Evolutionary conservation across 2,113 vertebrate species (phyloP).

Genomic region (Thunnus thynnus): DNA sequence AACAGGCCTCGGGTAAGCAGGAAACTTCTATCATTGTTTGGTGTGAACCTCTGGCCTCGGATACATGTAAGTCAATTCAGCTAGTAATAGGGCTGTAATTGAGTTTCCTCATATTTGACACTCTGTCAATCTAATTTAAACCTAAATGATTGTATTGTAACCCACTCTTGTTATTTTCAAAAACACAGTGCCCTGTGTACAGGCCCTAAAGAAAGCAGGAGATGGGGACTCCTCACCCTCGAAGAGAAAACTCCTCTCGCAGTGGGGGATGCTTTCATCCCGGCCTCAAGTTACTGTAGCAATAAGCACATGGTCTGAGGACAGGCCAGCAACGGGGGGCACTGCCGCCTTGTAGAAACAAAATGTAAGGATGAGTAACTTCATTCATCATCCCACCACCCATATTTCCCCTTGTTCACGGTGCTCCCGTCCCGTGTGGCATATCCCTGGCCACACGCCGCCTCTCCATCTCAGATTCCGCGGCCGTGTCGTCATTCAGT

Average conservation of each 20-base stretch:
- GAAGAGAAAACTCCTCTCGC: slow-evolving; percentile 47
- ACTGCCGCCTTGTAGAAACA: slow-evolving; percentile 55
- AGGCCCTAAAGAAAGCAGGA: slow-evolving; percentile 57
- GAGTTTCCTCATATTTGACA: slow-evolving; percentile 78
- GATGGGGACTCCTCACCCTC: slow-evolving; percentile 42
- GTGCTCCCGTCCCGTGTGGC: slow-evolving; percentile 45
- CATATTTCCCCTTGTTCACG: slow-evolving; percentile 27
- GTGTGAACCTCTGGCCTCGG: slow-evolving; percentile 67
- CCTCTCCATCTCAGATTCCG: slow-evolving; percentile 49
- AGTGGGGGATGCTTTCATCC: slow-evolving; percentile 64
- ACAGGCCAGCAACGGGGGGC: slow-evolving; percentile 41
- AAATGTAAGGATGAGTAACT: slow-evolving; percentile 64
- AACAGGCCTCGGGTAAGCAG: slow-evolving; percentile 45
- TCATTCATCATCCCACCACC: slow-evolving; percentile 62
- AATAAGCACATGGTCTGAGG: slow-evolving; percentile 67
- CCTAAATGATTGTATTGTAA: slow-evolving; percentile 76
- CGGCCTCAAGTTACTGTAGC: slow-evolving; percentile 73
- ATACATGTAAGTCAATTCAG: slow-evolving; percentile 70
- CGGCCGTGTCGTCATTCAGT: slow-evolving; percentile 63
- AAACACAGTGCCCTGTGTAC: slow-evolving; percentile 61
- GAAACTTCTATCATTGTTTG: slow-evolving; percentile 66
- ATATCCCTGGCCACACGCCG: slow-evolving; percentile 40
- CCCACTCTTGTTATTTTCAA: slow-evolving; percentile 70
- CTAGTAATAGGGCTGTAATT: slow-evolving; percentile 70
- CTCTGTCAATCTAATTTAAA: slow-evolving; percentile 79